Evolutionary conservation across 2,888 invertebrate genomes (phyloP).

Genomic region (Apodemia duryi): DNA sequence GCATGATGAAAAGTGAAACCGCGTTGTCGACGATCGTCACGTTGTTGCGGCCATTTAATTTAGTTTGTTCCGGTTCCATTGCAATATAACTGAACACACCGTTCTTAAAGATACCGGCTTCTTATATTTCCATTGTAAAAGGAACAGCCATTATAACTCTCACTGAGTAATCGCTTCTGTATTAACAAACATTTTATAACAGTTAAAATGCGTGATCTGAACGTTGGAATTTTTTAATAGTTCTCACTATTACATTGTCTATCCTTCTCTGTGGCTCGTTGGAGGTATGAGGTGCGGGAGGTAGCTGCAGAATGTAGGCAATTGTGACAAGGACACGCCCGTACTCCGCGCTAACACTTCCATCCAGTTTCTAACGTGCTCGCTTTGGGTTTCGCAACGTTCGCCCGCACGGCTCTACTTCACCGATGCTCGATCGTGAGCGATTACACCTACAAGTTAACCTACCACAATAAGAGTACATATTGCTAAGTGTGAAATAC

Average conservation of each 20-base stretch:
- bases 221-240: conserved; percentile 53
- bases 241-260: conserved; percentile 69
- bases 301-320: conserved; percentile 75
- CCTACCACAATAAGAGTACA: conserved; percentile 44
- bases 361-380: conserved; percentile 77
- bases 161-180: conserved; percentile 16
- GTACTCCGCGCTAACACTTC: conserved; percentile 75
- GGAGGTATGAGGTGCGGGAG: conserved; percentile 57
- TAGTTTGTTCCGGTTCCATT: conserved; percentile 66
- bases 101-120: conserved; percentile 19
- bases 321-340: conserved; percentile 79
- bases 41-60: conserved; percentile 57
- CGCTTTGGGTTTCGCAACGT: conserved; percentile 69
- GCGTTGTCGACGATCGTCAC: conserved; percentile 62
- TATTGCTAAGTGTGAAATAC: conserved; percentile 36
- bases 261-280: conserved; percentile 55
- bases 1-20: conserved; percentile 76
- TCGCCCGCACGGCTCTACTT: conserved; percentile 54
- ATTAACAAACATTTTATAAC: conserved; percentile 25
- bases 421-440: conserved; percentile 57
- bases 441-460: conserved; percentile 54
- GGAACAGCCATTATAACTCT: conserved; percentile 6
- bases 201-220: conserved; percentile 22
- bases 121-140: conserved; percentile 6
- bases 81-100: conserved; percentile 42